phyloP scores from a whole-genome alignment of 2,113 vertebrate species.

The Microtus ochrogaster region DNA sequence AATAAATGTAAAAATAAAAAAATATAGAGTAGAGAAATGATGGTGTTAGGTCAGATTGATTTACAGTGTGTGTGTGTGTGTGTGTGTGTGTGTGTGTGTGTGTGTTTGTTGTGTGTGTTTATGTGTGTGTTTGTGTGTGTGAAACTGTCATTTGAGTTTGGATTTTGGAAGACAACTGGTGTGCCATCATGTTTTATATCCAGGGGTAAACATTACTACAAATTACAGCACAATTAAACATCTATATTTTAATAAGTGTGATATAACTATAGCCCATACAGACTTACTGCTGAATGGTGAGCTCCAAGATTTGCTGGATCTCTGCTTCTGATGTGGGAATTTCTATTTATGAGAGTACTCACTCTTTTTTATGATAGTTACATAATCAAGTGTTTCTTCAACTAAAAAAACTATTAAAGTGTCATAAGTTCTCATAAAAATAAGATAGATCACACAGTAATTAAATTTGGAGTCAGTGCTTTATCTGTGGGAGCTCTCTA shows the following conservation, averaged over 20 bases:
- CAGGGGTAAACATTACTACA: background rate
- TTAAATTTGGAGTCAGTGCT: slow-evolving; percentile 46
- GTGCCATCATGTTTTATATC: slow-evolving; percentile 20
- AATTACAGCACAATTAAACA: slow-evolving; percentile 29
- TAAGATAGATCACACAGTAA: slow-evolving; percentile 30
- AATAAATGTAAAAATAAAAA: background rate
- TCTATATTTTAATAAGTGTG: background rate
- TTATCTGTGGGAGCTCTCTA: slow-evolving; percentile 12
- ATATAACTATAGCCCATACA: background rate
- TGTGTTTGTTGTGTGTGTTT: background rate
- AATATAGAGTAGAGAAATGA: too few species aligned
- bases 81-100: background rate
- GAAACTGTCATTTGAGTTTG: background rate
- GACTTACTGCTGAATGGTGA: background rate
- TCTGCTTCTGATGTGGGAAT: slow-evolving; percentile 30
- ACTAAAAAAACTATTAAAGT: slow-evolving; percentile 18
- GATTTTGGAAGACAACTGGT: background rate
- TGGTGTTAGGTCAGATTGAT: background rate
- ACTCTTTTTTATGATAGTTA: slow-evolving; percentile 57
- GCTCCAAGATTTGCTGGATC: background rate
- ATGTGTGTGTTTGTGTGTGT: background rate
- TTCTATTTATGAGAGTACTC: slow-evolving; percentile 52
- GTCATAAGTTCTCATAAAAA: slow-evolving; percentile 55
- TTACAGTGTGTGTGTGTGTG: background rate
- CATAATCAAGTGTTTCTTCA: slow-evolving; percentile 58